Evolutionary conservation across 2,888 invertebrate genomes (phyloP).

Genomic region (Octodonta nipae): DNA sequence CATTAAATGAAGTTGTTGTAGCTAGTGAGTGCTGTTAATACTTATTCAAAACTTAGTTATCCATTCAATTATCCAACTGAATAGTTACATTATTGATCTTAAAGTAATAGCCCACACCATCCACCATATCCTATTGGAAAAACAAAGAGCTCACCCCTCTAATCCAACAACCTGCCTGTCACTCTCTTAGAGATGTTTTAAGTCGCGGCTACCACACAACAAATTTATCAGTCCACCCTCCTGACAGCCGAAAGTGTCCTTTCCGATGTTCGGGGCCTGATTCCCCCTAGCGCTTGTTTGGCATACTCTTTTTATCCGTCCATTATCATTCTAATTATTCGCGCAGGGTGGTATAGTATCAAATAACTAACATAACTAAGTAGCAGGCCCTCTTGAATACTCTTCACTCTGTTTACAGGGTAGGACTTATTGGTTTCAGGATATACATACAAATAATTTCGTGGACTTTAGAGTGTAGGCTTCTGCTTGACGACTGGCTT

Average conservation of each 20-base stretch:
- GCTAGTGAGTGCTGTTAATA: no score
- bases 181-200: slow-evolving; percentile 1
- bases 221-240: slow-evolving; percentile 2
- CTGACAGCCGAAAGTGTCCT: slow-evolving; percentile 2
- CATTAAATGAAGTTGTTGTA: no score
- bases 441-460: no score
- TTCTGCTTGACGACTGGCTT: no score
- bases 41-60: no score
- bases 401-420: no score
- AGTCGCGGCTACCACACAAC: slow-evolving; percentile 1
- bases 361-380: slow-evolving; percentile 36
- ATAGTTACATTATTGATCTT: no score
- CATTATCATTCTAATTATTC: slow-evolving; percentile 39
- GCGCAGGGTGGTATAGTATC: slow-evolving; percentile 30
- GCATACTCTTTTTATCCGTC: slow-evolving; percentile 35
- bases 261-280: background rate
- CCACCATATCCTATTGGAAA: no score
- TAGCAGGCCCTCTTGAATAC: slow-evolving; percentile 28
- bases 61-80: no score
- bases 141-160: background rate
- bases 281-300: slow-evolving; percentile 26
- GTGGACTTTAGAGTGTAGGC: no score
- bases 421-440: no score
- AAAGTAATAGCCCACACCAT: no score
- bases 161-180: background rate